Evolutionary conservation across 2,888 invertebrate genomes (phyloP).

Genomic region (Monoplex corrugatus): DNA sequence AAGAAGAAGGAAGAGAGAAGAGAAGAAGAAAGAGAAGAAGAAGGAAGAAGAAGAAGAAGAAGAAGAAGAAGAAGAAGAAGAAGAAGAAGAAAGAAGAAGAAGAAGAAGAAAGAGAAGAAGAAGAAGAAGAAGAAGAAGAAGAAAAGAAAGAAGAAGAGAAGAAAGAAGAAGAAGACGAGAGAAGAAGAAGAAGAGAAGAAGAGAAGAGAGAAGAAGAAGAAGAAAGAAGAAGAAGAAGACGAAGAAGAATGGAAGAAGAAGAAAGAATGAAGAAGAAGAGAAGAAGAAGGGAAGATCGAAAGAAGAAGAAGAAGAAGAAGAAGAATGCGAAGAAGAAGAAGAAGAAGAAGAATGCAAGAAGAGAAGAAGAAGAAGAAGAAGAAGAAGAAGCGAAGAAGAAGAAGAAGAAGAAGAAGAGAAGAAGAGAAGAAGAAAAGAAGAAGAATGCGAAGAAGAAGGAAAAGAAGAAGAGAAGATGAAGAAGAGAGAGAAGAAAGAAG

Average conservation of each 20-base stretch:
- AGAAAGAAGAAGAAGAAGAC: background rate
- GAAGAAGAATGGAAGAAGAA: background rate
- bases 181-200: background rate
- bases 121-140: background rate
- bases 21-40: background rate
- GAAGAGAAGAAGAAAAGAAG: background rate
- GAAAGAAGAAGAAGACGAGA: background rate
- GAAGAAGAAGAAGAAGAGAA: background rate
- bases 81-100: background rate
- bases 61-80: background rate
- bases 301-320: background rate
- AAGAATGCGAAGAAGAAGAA: background rate
- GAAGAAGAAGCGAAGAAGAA: background rate
- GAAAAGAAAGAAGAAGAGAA: background rate
- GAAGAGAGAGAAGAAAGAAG: background rate
- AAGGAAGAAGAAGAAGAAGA: background rate
- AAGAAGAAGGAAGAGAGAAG: background rate
- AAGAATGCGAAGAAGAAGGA: too few relatives aligned
- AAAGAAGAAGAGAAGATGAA: too few relatives aligned
- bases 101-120: background rate
- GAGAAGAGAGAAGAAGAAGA: background rate
- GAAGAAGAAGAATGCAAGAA: background rate
- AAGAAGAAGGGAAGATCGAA: background rate
- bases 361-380: background rate
- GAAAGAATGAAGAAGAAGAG: background rate